Evolutionary conservation across 2,888 invertebrate genomes (phyloP), one percentile per base, ranked within the genome.

Genomic region (Andrena camellia): DNA sequence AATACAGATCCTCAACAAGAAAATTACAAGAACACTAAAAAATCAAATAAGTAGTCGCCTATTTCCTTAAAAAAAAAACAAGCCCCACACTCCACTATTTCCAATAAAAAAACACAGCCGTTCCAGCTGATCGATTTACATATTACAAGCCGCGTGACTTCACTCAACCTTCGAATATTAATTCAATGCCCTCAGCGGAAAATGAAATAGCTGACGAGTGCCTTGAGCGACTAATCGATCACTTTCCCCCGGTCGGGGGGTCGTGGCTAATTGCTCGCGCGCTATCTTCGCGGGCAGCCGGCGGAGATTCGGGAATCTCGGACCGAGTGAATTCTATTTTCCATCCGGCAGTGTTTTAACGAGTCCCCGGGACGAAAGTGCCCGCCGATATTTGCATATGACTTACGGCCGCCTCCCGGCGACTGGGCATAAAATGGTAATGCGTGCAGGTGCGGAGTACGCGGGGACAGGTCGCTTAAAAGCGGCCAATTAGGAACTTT

Each of bases 401-500:
- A 86, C 84, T 87, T 87, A 79, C 77, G 70, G 62, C 68, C 17
- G 62, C 63, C 60, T 29, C 23, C 23, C 57, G 48, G 33, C 31
- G 48, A 68, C 64, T 82, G 78, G 89, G 86, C 88, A 89, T 88
- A 85, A 90, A 91, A 90, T 91, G 90, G 87, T 89, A 91, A 91
- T 91, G 83, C 77, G 80, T 88, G 76, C 66, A 74, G 76, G 78
- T 70, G 72, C 48, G 52, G 59, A 50, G 68, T n/a, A n/a, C 57
- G 69, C 57, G 52, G 57, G 71, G 82, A 62, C 69, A 83, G 86
- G 78, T 86, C 89, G 85, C 89, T 91, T 91, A 90, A 92, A 91
- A 91, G 91, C 89, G 81, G 70, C 88, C 90, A 92, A 91, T 92
- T 92, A 92, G 90, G 90, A 92, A 92, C 85, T 91, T 90, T 90